Evolutionary conservation across 2,888 invertebrate genomes (phyloP).

Genomic region (Dasysyrphus tricinctus): DNA sequence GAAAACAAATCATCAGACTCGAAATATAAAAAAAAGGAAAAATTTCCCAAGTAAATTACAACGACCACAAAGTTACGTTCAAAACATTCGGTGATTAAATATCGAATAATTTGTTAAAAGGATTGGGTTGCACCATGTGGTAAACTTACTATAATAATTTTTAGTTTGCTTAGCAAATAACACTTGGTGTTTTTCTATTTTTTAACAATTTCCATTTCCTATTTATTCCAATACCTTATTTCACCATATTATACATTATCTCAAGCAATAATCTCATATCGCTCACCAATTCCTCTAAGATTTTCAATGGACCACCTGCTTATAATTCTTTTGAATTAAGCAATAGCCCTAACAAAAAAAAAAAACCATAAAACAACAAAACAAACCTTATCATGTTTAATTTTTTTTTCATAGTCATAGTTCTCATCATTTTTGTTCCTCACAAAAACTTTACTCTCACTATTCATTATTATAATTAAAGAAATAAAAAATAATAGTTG

Average conservation of each 20-base stretch:
- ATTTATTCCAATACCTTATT: background rate
- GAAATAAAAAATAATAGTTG: slow-evolving; percentile 16
- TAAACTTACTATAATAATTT: too few species aligned
- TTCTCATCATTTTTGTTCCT: slow-evolving; percentile 21
- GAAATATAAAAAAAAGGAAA: too few species aligned
- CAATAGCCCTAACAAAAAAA: background rate
- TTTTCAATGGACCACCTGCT: slow-evolving; percentile 19
- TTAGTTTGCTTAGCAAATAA: too few species aligned
- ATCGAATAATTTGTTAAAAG: too few species aligned
- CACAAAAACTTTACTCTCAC: slow-evolving; percentile 33
- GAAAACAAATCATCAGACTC: too few species aligned
- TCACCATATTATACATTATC: background rate
- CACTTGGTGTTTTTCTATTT: too few species aligned
- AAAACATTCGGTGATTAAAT: too few species aligned
- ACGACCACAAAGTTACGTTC: too few species aligned
- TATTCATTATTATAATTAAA: slow-evolving; percentile 38
- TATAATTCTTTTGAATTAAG: slow-evolving; percentile 15
- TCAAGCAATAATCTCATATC: slow-evolving; percentile 15
- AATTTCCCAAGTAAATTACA: too few species aligned
- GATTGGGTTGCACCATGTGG: too few species aligned
- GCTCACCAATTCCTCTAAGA: slow-evolving; percentile 1
- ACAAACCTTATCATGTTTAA: background rate
- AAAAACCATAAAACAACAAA: background rate
- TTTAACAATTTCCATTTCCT: too few species aligned
- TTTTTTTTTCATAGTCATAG: slow-evolving; percentile 1